A percentile compares a stretch with the other conserved stretches of the same genome.
Conservation (phyloP, 2,888 invertebrate species). For the Rapana venosa region DNA sequence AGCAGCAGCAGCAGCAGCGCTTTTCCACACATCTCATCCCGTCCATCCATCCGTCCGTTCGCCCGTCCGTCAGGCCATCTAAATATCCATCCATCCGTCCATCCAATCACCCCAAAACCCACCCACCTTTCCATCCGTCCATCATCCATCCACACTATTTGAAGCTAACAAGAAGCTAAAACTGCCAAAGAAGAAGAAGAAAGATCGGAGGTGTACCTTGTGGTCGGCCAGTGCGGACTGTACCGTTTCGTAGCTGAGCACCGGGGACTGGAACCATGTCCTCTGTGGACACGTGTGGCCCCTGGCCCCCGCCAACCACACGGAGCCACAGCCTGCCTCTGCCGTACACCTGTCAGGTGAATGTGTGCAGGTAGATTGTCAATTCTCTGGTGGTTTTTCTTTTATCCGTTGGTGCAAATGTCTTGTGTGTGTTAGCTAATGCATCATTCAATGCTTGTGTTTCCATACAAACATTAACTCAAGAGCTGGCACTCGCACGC, state of each 20-base stretch:
- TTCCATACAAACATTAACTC: neutral
- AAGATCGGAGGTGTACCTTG: conserved; percentile 1
- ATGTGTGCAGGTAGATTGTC: neutral
- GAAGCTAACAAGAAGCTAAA: too few relatives aligned
- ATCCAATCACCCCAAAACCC: too few relatives aligned
- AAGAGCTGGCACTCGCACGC: neutral
- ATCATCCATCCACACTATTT: too few relatives aligned
- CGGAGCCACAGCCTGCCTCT: conserved; percentile 50
- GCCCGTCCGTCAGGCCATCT: too few relatives aligned
- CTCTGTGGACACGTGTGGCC: conserved; percentile 63
- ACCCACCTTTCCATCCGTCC: too few relatives aligned
- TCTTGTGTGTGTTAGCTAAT: neutral
- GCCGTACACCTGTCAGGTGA: conserved; percentile 39
- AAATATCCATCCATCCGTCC: too few relatives aligned
- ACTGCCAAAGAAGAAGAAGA: neutral
- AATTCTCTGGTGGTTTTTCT: neutral
- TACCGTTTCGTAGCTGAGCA: conserved; percentile 61
- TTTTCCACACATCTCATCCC: too few relatives aligned
- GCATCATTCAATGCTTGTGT: neutral
- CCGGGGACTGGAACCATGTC: conserved; percentile 59
- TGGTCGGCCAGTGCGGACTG: conserved; percentile 36
- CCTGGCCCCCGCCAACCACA: conserved; percentile 65
- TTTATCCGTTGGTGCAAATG: neutral
- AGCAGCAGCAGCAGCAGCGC: too few relatives aligned
- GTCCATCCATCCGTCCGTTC: too few relatives aligned